These are phyloP conservation scores for Leptothorax acervorum DNA, from an alignment of 2,888 invertebrate genomes.

Conservation along the genomic window DNA sequence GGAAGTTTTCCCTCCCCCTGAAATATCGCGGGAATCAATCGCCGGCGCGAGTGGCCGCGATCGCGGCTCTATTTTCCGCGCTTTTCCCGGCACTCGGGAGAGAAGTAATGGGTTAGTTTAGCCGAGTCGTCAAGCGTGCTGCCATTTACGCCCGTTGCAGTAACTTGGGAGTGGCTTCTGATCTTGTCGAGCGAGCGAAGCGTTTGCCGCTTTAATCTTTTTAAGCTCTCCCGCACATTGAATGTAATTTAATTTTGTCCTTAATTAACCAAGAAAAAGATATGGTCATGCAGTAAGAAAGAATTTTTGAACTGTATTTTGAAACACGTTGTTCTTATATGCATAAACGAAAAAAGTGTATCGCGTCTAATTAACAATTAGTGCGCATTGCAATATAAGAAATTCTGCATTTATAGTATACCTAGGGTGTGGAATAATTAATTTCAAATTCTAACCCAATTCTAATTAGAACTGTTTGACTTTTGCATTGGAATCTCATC, in stretches of 20 bases:
- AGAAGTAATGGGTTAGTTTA: conserved; percentile 57
- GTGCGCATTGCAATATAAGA: not conserved
- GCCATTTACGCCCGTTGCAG: conserved; percentile 34
- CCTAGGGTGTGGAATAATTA: not conserved
- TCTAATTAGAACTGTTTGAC: conserved; percentile 12
- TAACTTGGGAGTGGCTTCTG: conserved; percentile 37
- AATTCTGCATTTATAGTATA: not conserved
- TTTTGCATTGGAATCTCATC: conserved; percentile 34
- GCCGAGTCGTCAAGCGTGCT: conserved; percentile 35
- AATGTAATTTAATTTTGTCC: conserved; percentile 26
- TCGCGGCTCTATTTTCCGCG: conserved; percentile 65
- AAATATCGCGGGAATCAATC: conserved; percentile 84
- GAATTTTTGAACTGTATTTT: not conserved
- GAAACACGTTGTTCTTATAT: not conserved
- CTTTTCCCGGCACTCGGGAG: conserved; percentile 49
- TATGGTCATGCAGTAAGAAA: not conserved
- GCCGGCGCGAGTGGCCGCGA: conserved; percentile 75
- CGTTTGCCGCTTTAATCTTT: conserved; percentile 27
- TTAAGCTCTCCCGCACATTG: not conserved
- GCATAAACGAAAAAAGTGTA: not conserved
- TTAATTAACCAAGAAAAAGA: not conserved
- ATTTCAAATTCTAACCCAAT: not conserved
- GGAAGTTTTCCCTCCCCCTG: conserved; percentile 77
- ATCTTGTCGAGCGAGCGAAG: conserved; percentile 25
- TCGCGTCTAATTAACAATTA: not conserved